phyloP scores from a whole-genome alignment of 2,797 vertebrate genomes.

The Chiloscyllium punctatum region DNA sequence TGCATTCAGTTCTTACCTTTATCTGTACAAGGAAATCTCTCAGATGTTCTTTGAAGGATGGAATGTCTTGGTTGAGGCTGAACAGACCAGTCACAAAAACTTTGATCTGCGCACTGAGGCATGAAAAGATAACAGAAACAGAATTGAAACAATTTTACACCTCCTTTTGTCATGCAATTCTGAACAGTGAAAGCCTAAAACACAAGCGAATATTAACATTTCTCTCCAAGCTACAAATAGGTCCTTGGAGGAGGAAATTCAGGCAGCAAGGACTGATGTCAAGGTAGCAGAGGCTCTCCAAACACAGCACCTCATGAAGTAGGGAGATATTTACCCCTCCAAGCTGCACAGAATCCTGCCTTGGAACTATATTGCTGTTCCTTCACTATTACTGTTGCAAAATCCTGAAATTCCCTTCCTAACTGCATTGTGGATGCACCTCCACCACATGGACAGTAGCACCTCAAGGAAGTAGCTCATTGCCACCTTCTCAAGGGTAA shows the following conservation, averaged over 20 bases:
- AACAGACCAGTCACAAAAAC: constrained; percentile 98
- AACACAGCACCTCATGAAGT: background rate
- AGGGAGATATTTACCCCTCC: background rate
- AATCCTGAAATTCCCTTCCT: too few species aligned
- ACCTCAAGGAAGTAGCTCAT: too few species aligned
- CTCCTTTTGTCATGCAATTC: background rate
- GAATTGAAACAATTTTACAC: background rate
- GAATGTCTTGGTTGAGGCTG: constrained; percentile 99
- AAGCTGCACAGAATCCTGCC: too few species aligned
- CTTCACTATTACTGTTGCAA: too few species aligned
- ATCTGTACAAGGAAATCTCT: constrained; percentile 98
- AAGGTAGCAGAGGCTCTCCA: background rate
- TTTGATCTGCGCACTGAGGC: constrained; percentile 89
- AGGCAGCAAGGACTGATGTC: background rate
- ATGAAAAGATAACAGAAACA: background rate
- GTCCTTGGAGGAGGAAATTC: background rate
- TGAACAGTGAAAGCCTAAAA: background rate
- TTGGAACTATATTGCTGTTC: too few species aligned
- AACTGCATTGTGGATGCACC: too few species aligned
- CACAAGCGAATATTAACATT: background rate
- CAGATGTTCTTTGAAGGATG: constrained; percentile 96
- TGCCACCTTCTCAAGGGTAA: too few species aligned
- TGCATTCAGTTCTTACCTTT: constrained; percentile 66
- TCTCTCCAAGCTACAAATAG: background rate
- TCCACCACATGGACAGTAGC: too few species aligned